Conservation (phyloP, 2,888 invertebrate genomes). For the Punctoribates punctum region DNA sequence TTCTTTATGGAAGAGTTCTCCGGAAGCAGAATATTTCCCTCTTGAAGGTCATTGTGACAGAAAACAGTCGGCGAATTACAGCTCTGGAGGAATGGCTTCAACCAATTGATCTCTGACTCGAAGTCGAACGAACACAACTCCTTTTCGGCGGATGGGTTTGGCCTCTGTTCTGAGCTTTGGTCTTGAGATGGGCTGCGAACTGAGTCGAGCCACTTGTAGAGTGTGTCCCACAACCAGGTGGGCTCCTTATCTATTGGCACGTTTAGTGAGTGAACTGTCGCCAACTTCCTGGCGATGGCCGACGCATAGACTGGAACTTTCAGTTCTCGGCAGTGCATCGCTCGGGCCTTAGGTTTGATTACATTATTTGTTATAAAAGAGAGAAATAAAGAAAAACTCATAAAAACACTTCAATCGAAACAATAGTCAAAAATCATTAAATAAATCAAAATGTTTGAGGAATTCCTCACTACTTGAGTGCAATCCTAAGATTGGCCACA, state of each 20-base stretch:
- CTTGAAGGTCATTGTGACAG: conserved; percentile 92
- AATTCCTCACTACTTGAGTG: conserved; percentile 14
- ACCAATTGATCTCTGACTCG: conserved; percentile 66
- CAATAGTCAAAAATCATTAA: neutral
- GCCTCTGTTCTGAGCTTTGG: conserved; percentile 3
- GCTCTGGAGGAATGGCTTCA: conserved; percentile 58
- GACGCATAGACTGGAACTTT: conserved; percentile 71
- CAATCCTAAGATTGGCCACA: conserved; percentile 26
- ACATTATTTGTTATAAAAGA: conserved; percentile 19
- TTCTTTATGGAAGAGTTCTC: conserved; percentile 5
- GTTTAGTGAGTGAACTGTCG: conserved; percentile 83
- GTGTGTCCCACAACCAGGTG: conserved; percentile 87
- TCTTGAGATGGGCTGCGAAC: conserved; percentile 46
- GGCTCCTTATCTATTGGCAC: conserved; percentile 96
- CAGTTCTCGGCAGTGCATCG: conserved; percentile 76
- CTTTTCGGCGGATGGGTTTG: conserved; percentile 45
- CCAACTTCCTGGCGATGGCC: conserved; percentile 89
- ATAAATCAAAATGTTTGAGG: neutral
- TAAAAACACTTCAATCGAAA: conserved; percentile 6
- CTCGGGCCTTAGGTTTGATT: conserved; percentile 67
- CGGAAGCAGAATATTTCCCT: conserved; percentile 64
- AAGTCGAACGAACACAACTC: conserved; percentile 57
- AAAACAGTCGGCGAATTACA: conserved; percentile 75
- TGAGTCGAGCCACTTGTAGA: conserved; percentile 56
- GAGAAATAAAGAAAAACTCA: conserved; percentile 14